phyloP scores from a whole-genome alignment of 2,888 invertebrate species.

The Itoplectis maculator region DNA sequence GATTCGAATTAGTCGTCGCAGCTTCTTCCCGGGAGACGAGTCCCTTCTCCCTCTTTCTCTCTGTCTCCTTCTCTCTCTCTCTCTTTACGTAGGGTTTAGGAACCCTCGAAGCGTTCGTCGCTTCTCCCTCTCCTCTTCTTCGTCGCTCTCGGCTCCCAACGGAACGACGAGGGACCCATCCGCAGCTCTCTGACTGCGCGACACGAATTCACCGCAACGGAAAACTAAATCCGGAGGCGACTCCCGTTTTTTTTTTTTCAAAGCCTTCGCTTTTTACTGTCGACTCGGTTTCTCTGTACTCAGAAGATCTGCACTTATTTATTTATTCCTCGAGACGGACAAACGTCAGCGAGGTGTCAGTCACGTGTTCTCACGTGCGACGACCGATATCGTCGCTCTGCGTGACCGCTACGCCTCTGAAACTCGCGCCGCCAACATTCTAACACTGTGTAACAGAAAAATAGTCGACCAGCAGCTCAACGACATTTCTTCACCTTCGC shows the following conservation, averaged over 20 bases:
- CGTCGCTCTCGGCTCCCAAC: conserved; percentile 33
- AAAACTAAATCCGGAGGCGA: conserved; percentile 78
- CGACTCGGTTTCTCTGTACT: neutral
- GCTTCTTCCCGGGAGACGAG: conserved; percentile 79
- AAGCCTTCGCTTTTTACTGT: neutral
- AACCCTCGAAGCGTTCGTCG: conserved; percentile 24
- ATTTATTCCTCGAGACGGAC: too few species aligned
- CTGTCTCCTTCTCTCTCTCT: neutral
- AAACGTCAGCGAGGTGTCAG: too few species aligned
- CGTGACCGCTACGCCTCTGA: neutral
- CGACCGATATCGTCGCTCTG: neutral
- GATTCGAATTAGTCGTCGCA: neutral
- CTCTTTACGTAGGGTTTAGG: conserved; percentile 22
- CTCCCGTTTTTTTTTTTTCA: too few species aligned
- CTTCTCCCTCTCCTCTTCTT: conserved; percentile 50
- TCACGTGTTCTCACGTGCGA: too few species aligned
- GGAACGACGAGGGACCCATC: conserved; percentile 22
- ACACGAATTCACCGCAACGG: conserved; percentile 70
- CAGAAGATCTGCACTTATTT: too few species aligned
- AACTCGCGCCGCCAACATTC: neutral
- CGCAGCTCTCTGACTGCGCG: conserved; percentile 53
- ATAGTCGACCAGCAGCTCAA: too few species aligned
- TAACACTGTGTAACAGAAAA: too few species aligned
- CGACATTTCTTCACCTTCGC: neutral
- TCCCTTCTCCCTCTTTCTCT: conserved; percentile 26